A percentile compares a stretch with the other conserved stretches of the same genome.
These are phyloP conservation scores for Poecilus cupreus DNA, from an alignment of 2,888 invertebrate genomes.

Conservation along the genomic window DNA sequence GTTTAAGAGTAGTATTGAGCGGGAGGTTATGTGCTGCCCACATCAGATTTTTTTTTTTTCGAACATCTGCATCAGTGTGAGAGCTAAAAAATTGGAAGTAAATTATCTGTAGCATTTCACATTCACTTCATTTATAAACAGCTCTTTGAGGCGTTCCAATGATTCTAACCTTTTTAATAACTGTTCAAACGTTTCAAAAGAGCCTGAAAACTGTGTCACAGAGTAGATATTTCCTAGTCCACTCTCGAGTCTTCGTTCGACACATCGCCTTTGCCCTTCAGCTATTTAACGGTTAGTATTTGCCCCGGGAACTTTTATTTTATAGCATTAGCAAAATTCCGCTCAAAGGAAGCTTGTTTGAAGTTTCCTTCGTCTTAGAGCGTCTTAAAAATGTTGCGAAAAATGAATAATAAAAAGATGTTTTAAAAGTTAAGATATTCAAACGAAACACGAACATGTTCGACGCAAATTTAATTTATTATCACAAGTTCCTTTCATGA, in stretches of 20 bases:
- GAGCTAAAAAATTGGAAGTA: too few relatives aligned
- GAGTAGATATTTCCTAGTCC: background rate
- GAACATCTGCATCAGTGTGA: too few relatives aligned
- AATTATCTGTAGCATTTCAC: too few relatives aligned
- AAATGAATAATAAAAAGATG: constrained; percentile 32
- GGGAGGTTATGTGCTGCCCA: too few relatives aligned
- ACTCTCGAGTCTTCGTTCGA: background rate
- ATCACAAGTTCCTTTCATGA: too few relatives aligned
- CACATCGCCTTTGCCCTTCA: constrained; percentile 1
- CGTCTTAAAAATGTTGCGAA: constrained; percentile 30
- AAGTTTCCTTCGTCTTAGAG: constrained; percentile 14
- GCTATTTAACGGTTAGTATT: constrained; percentile 22
- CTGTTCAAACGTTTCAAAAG: constrained; percentile 20
- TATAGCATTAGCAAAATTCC: constrained; percentile 23
- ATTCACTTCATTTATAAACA: too few relatives aligned
- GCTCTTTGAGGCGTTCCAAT: too few relatives aligned
- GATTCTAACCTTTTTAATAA: constrained; percentile 13
- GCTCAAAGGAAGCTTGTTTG: constrained; percentile 29
- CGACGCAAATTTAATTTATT: too few relatives aligned
- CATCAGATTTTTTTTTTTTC: too few relatives aligned
- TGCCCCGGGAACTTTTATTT: constrained; percentile 17
- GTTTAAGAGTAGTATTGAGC: too few relatives aligned
- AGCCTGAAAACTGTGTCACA: background rate
- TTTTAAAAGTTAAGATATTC: constrained; percentile 36
- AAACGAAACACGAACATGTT: constrained; percentile 9